phyloP scores from a whole-genome alignment of 2,888 invertebrate species.

The Brachyptera putata region DNA sequence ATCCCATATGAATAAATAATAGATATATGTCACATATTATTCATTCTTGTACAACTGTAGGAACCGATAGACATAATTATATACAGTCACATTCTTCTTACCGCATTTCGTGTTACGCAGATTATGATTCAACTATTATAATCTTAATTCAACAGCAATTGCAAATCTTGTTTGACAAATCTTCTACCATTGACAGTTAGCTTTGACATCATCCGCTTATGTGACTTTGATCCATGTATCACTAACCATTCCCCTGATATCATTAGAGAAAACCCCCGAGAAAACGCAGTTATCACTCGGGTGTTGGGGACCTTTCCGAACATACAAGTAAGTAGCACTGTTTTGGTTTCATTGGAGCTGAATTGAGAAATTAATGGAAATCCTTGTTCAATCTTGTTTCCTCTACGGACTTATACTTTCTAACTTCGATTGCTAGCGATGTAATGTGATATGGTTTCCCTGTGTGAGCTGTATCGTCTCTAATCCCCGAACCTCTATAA shows the following conservation, averaged over 20 bases:
- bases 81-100: no score
- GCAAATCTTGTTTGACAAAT: constrained; percentile 7
- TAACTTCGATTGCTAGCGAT: background rate
- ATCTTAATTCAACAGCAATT: background rate
- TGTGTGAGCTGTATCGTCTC: background rate
- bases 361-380: background rate
- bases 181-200: background rate
- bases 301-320: no score
- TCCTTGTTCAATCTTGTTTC: background rate
- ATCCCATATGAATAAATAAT: no score
- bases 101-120: no score
- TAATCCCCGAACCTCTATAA: background rate
- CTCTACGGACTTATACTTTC: background rate
- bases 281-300: no score
- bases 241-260: background rate
- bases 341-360: background rate
- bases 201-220: constrained; percentile 4
- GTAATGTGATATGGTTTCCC: constrained; percentile 7
- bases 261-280: no score
- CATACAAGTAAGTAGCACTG: background rate
- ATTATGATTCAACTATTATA: no score
- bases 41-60: no score
- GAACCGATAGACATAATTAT: no score
- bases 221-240: background rate
- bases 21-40: no score